Evolutionary conservation across 2,113 vertebrate species (phyloP).

Genomic region (Labeo rohita): DNA sequence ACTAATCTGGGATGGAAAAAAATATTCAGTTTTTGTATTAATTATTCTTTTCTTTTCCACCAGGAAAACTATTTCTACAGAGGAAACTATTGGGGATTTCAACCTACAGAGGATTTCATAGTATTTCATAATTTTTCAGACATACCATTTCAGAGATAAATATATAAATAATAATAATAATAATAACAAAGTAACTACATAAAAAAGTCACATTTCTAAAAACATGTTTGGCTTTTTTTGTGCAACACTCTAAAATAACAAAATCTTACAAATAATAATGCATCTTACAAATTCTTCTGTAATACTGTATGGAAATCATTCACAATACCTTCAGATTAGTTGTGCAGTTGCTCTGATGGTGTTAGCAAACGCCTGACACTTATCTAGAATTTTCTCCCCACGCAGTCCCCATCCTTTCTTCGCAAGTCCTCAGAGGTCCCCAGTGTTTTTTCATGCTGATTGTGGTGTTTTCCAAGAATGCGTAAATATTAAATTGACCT

Average conservation of each 20-base stretch:
- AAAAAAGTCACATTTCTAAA: background rate
- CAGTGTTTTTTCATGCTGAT: constrained; percentile 19
- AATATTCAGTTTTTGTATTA: background rate
- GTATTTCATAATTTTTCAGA: background rate
- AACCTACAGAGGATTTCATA: background rate
- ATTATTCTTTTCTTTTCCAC: background rate
- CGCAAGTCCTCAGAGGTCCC: background rate
- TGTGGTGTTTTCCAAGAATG: constrained; percentile 7
- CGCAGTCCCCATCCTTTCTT: constrained; percentile 34
- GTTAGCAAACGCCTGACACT: background rate
- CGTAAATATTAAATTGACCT: background rate
- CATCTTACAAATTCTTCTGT: background rate
- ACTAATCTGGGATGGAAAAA: background rate
- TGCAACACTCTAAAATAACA: background rate
- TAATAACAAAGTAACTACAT: background rate
- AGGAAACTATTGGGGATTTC: background rate
- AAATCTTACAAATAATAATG: background rate
- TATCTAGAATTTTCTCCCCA: constrained; percentile 16
- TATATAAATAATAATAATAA: background rate
- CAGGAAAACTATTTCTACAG: background rate
- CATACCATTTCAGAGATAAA: background rate
- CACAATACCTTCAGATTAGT: constrained; percentile 42
- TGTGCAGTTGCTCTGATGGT: constrained; percentile 12
- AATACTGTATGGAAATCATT: background rate
- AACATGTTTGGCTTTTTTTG: background rate